These are phyloP conservation scores for Pandion haliaetus DNA, from an alignment of 2,113 vertebrate genomes.

Conservation along the genomic window DNA sequence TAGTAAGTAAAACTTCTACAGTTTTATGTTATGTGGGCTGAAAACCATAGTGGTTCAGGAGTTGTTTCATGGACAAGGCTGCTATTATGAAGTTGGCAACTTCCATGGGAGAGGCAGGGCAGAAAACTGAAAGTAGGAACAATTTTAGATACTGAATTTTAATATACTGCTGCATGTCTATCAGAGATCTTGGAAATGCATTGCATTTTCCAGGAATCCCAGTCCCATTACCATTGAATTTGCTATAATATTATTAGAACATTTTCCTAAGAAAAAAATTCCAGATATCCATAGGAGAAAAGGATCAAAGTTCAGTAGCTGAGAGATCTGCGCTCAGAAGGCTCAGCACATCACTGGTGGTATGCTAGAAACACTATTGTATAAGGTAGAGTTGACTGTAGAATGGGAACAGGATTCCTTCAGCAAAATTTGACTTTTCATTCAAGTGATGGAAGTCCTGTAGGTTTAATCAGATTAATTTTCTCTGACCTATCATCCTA, in stretches of 20 bases:
- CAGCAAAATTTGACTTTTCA: not conserved
- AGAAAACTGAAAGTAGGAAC: not conserved
- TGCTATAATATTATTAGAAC: not conserved
- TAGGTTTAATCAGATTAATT: not conserved
- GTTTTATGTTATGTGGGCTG: not conserved
- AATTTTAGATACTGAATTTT: not conserved
- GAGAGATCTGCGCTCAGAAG: not conserved
- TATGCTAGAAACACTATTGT: not conserved
- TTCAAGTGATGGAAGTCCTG: not conserved
- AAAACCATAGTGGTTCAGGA: not conserved
- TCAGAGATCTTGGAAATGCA: not conserved
- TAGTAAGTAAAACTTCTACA: not conserved
- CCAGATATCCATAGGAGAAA: not conserved
- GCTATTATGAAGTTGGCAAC: not conserved
- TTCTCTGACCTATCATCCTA: not conserved
- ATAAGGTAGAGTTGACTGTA: not conserved
- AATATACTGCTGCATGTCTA: not conserved
- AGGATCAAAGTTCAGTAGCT: not conserved
- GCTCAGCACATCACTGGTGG: not conserved
- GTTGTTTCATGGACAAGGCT: not conserved
- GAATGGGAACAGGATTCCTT: not conserved
- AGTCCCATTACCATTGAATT: not conserved
- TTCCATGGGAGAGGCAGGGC: not conserved
- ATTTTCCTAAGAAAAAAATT: not conserved
- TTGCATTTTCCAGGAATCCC: not conserved